Evolutionary conservation across 2,113 vertebrate species (phyloP), one percentile per base, ranked within the genome.

Genomic region (Nymphicus hollandicus): DNA sequence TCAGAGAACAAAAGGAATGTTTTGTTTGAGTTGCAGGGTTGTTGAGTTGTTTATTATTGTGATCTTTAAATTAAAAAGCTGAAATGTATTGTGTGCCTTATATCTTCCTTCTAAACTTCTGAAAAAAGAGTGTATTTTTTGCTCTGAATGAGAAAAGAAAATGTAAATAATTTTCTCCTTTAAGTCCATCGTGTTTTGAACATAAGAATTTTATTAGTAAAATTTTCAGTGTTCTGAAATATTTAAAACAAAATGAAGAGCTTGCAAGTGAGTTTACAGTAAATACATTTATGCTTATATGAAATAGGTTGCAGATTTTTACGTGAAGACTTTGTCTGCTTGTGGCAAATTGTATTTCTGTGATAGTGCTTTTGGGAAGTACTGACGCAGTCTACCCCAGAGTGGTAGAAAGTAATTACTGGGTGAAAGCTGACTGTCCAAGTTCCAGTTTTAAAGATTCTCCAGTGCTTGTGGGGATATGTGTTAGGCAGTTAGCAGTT

Each of bases 1-100:
- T 93, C 46, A 50, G 65, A 84, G 68, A 95, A 89, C 49, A 77
- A 88, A 87, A 39, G 11, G n/a, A 88, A 46, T 77, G 14, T 58
- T 65, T 83, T 65, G 46, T 91, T 93, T 76, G 68, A 86, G 70
- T 74, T 74, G 10, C n/a, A 76, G 60, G 80, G 50, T 25, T 88
- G 6, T 72, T 44, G 44, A 44, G 44, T 44, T 47, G 33, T 61
- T 39, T 35, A 37, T 96, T 72, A 85, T 82, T 95, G 85, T 95
- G 35, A 76, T 96, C 56, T 86, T 91, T 65, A 92, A 89, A 80
- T 86, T 66, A 86, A 91, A 88, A 86, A 50, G 37, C 44, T 72
- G 53, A 80, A 49, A 92, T 58, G 17, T 77, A 35, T 72, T 82
- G 9, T 52, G 43, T 80, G 65, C 37, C 41, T 93, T 89, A 25